Evolutionary conservation across 2,797 vertebrate species (phyloP), one percentile per base, ranked within the genome.

Genomic region (Myotis myotis): DNA sequence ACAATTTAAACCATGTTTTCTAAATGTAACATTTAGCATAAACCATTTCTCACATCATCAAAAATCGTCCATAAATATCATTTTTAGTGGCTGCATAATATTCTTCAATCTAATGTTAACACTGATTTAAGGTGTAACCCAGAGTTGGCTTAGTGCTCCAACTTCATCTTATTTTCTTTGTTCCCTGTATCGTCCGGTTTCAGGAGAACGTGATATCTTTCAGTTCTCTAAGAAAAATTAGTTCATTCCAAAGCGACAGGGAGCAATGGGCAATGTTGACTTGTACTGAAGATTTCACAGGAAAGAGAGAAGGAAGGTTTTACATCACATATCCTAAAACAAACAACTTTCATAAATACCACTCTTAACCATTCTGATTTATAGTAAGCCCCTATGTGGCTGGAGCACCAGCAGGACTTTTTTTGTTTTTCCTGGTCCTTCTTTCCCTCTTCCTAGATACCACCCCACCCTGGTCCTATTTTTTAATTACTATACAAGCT

Each of bases 21-120:
- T 91, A 93, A 93, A 84, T 89, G 33, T 76, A 96, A 95, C 33
- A 74, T 36, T 87, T 94, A 81, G 13, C 23, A 87, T 64, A 71
- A 96, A 68, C 11, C 11, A 78, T 66, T 60, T 89, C 23, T 89
- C 62, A 89, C 33, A 84, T 55, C 38, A 75, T 75, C n/a, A 86
- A 83, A 68, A 89, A 47, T 87, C 33, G n/a, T 94, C 23, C 47
- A 64, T 68, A 81, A 74, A 28, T 38, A 41, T 74, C 3, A 82
- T 55, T 92, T 92, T 91, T 93, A 71, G 41, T 57, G 57, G 20
- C 15, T 60, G 3, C 30, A 64, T 74, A 85, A 87, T 70, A 49
- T 64, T 71, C 79, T 57, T 64, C 64, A 22, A 13, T 41, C 55
- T 85, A 86, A 79, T 41, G 33, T 33, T 82, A 88, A 33, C 44